Evolutionary conservation across 2,113 vertebrate species (phyloP).

Genomic region (Corydoras maculifer): DNA sequence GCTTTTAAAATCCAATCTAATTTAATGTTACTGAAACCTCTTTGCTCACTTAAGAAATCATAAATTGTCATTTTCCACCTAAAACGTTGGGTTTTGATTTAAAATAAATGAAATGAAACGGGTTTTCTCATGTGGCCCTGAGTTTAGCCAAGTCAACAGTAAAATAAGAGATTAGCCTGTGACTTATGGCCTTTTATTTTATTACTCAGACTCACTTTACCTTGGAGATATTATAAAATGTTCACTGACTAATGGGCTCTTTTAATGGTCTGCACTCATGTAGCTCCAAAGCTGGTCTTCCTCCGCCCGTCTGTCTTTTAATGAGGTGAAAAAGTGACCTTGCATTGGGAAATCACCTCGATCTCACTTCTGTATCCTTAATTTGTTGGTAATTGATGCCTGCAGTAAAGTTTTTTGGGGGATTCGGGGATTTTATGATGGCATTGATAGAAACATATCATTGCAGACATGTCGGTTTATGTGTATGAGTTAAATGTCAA

Average conservation of each 20-base stretch:
- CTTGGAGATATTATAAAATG: conserved; percentile 26
- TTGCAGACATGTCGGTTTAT: too few relatives aligned
- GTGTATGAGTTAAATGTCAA: too few relatives aligned
- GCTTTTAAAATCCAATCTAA: too few relatives aligned
- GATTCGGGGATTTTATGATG: too few relatives aligned
- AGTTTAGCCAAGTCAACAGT: conserved; percentile 17
- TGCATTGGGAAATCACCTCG: conserved; percentile 19
- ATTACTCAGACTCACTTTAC: conserved; percentile 16
- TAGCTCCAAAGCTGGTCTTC: conserved; percentile 32
- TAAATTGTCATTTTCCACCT: too few relatives aligned
- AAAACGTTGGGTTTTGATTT: not conserved
- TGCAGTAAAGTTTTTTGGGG: too few relatives aligned
- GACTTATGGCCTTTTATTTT: conserved; percentile 20
- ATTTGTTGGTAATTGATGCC: too few relatives aligned
- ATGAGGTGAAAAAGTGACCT: conserved; percentile 33
- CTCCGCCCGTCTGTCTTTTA: conserved; percentile 22
- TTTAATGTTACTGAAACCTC: too few relatives aligned
- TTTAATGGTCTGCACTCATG: conserved; percentile 32
- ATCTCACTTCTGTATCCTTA: not conserved
- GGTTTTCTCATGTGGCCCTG: too few relatives aligned
- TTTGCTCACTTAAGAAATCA: not conserved
- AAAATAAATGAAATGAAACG: conserved; percentile 28
- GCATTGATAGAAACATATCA: too few relatives aligned
- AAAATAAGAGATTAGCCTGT: not conserved
- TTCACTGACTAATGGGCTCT: conserved; percentile 39